phyloP scores from a whole-genome alignment of 2,888 invertebrate species.

The Zootermopsis nevadensis region DNA sequence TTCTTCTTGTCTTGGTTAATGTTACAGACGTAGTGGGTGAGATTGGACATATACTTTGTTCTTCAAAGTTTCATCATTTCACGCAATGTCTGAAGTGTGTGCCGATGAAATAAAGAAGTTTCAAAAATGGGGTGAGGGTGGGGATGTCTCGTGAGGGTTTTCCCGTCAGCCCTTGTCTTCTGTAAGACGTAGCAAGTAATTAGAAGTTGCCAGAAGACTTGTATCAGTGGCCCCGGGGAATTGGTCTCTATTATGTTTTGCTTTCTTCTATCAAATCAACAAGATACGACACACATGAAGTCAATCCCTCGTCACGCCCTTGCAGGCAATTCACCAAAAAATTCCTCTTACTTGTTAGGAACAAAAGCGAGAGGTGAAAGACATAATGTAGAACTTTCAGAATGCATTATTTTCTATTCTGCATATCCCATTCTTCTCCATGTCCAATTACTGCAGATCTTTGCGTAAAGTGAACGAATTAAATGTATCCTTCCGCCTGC shows the following conservation, averaged over 20 bases:
- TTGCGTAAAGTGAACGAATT: too few species aligned
- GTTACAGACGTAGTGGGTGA: too few species aligned
- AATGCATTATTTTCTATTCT: too few species aligned
- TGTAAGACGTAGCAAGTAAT: slow-evolving; percentile 39
- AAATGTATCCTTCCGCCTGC: too few species aligned
- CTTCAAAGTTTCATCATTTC: too few species aligned
- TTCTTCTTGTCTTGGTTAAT: too few species aligned
- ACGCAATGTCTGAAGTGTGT: neutral
- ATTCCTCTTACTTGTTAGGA: neutral
- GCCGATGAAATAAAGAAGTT: neutral
- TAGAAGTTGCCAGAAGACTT: slow-evolving; percentile 30
- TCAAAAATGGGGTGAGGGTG: neutral
- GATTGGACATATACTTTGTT: too few species aligned
- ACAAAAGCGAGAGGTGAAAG: too few species aligned
- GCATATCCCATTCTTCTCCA: too few species aligned
- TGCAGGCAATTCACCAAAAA: neutral
- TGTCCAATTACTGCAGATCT: too few species aligned
- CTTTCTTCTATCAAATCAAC: slow-evolving; percentile 25
- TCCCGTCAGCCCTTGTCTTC: slow-evolving; percentile 38
- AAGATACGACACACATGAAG: slow-evolving; percentile 5
- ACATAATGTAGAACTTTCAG: too few species aligned
- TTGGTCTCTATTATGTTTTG: slow-evolving; percentile 24
- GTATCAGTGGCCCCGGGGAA: slow-evolving; percentile 3
- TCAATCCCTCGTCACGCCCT: slow-evolving; percentile 3
- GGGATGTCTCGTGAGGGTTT: slow-evolving; percentile 24